Base-by-base conservation (phyloP, 2,113 vertebrate genomes). In the Microtus montanus region DNA sequence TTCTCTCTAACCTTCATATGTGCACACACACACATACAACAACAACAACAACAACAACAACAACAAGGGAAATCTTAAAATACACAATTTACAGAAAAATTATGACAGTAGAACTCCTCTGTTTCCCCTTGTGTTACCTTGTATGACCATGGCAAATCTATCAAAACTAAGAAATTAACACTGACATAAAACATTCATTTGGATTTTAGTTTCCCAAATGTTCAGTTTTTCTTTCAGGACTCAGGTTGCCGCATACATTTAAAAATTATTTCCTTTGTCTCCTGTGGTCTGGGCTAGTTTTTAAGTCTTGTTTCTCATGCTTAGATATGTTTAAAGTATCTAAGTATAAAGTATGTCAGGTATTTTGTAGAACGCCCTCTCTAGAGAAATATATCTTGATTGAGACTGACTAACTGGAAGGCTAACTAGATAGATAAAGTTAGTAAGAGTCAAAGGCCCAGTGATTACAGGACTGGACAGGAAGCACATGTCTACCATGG, bases 141-240 rank as follows among this genome's bases (percentile, higher is more conserved):
- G 33, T 1, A 11, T 38, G 61, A 64, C 35, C 12, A 11, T 35
- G 33, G 19, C 26, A 73, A 47, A 83, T 38, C 83, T 83, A 77
- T 95, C 44, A 68, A 87, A 83, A 77, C 71, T 66, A 79, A 89
- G n/a, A 79, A 61, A 61, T 73, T 73, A 71, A 64, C 44, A 44
- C 49, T 83, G 35, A 20, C 49, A 82, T 6, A 30, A 20, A 38
- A 71, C 88, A 28, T 82, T 41, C 26, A 44, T 11, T 87, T 61
- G 14, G 7, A 54, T 94, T 79, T 94, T 78, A 96, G 52, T 83
- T 79, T 94, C 91, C 49, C 24, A 63, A 49, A 66, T 35, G 49
- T 30, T 83, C 44, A 82, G 41, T 91, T 91, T 79, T 11, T 82
- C 9, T 87, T 70, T 33, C 12, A 83, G 13, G 52, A 33, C 44